Evolutionary conservation across 2,113 vertebrate species (phyloP).

Genomic region (Petrocephalus microphthalmus): DNA sequence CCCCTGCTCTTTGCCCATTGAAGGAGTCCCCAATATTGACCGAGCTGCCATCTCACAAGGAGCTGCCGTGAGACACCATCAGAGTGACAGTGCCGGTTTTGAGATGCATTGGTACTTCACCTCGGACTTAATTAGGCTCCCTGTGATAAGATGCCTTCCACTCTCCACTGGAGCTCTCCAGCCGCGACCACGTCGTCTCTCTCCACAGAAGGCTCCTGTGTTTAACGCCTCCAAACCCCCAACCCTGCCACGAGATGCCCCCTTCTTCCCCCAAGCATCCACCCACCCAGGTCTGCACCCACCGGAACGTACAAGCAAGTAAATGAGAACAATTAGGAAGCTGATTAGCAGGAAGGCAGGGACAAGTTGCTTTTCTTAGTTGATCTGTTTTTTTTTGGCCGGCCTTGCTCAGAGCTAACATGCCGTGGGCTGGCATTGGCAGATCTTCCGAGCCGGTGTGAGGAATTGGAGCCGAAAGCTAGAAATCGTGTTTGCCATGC

Average conservation of each 20-base stretch:
- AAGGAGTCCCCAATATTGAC: background rate
- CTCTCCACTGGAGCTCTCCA: constrained; percentile 32
- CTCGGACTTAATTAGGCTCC: constrained; percentile 53
- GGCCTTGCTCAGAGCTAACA: background rate
- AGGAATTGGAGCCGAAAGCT: constrained; percentile 39
- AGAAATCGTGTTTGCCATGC: constrained; percentile 55
- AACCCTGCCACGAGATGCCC: background rate
- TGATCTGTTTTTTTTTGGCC: constrained; percentile 15
- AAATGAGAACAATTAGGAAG: constrained; percentile 40
- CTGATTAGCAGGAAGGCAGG: constrained; percentile 35
- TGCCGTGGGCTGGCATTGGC: background rate
- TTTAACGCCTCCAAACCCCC: background rate
- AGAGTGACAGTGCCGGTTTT: constrained; percentile 52
- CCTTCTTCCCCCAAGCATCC: background rate
- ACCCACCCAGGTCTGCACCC: background rate
- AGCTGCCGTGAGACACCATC: background rate
- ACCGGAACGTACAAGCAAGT: constrained; percentile 39
- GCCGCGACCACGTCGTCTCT: background rate
- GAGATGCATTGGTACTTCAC: constrained; percentile 51
- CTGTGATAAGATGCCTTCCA: constrained; percentile 40
- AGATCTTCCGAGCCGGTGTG: constrained; percentile 10
- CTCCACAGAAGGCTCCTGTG: background rate
- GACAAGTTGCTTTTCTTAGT: constrained; percentile 27
- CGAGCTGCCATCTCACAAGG: background rate
- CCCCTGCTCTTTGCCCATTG: no score